Percentiles rank a stretch among this genome's conserved stretches.
These are phyloP conservation scores for Genyomyrus donnyi DNA, from an alignment of 2,113 vertebrate genomes.

Conservation along the genomic window DNA sequence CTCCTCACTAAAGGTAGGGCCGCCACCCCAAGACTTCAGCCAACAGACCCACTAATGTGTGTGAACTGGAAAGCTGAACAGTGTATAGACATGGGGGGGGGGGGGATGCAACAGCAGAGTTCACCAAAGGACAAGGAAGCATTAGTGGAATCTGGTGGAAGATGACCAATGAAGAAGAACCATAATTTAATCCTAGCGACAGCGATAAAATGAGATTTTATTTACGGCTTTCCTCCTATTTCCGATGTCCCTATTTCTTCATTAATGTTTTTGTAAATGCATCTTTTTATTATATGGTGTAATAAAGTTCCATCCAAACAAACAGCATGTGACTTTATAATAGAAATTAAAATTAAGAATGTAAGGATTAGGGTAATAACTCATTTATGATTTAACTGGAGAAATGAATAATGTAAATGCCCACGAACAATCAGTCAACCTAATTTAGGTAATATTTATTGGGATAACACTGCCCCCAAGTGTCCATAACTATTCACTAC, in stretches of 20 bases:
- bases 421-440: not conserved
- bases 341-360: not conserved
- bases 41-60: not conserved
- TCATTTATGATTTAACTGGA: not conserved
- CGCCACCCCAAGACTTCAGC: not conserved
- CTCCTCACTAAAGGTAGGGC: not conserved
- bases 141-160: not conserved
- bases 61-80: not conserved
- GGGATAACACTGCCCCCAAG: not conserved
- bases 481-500: not conserved
- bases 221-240: not conserved
- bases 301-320: not conserved
- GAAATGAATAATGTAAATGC: not conserved
- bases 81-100: not conserved
- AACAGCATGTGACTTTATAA: not conserved
- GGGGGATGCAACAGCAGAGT: not conserved
- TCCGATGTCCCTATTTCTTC: not conserved
- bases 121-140: not conserved
- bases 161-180: not conserved
- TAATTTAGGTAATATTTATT: not conserved
- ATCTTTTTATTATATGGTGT: not conserved
- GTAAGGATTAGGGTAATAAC: not conserved
- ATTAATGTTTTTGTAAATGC: not conserved
- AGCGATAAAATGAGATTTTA: not conserved
- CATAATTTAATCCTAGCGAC: not conserved